Evolutionary conservation across 2,113 vertebrate genomes (phyloP).

Genomic region (Malurus elegans): DNA sequence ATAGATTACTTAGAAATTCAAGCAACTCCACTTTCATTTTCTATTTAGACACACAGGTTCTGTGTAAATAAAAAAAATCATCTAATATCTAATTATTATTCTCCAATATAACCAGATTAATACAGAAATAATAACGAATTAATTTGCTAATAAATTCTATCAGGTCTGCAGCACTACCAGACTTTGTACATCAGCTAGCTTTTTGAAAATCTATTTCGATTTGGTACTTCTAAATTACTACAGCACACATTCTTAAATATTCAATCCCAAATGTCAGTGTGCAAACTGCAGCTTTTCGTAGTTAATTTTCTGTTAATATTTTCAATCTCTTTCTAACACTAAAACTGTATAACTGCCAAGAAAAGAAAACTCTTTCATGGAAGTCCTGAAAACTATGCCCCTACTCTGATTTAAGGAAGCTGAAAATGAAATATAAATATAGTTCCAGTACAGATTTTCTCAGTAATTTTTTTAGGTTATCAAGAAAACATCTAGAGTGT

Average conservation of each 20-base stretch:
- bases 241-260: not conserved
- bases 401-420: slow-evolving; percentile 61
- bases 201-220: not conserved
- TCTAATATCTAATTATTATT: not conserved
- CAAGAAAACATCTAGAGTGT: slow-evolving; percentile 91
- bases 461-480: slow-evolving; percentile 87
- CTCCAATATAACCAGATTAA: not conserved
- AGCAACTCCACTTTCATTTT: not conserved
- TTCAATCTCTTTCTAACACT: slow-evolving; percentile 50
- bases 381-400: slow-evolving; percentile 45
- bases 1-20: not conserved
- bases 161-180: not conserved
- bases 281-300: not conserved
- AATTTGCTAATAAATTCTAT: not conserved
- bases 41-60: not conserved
- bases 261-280: not conserved
- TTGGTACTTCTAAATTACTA: not conserved
- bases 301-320: slow-evolving; percentile 6
- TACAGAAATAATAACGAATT: not conserved
- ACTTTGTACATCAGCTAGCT: not conserved
- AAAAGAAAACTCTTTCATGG: slow-evolving; percentile 52
- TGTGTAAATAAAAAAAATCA: not conserved
- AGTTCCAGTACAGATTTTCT: slow-evolving; percentile 72
- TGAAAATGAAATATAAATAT: slow-evolving; percentile 70
- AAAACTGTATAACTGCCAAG: slow-evolving; percentile 6